Evolutionary conservation across 2,797 vertebrate species (phyloP), one percentile per base, ranked within the genome.

Genomic region (Typhlichthys subterraneus): DNA sequence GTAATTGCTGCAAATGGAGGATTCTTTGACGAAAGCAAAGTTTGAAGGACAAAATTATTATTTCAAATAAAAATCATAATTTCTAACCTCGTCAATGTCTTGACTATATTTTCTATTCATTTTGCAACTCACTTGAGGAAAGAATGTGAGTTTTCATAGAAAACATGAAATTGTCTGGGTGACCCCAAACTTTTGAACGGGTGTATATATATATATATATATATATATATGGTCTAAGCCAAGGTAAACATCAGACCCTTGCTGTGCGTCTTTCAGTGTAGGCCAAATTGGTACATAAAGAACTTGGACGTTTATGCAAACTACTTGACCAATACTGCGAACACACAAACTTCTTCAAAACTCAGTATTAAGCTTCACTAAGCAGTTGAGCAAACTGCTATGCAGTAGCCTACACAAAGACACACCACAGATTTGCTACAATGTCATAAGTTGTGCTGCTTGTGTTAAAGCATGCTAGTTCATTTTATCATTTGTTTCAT

Each of bases 321-420:
- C 70, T 90, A 90, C 89, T 87, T 91, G 89, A 86, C 80, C 12
- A 11, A 33, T 58, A 57, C 79, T 72, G 85, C 77, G 82, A 77
- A 76, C 77, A 61, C 85, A 75, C 72, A 5, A 38, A 19, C 33
- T 75, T 71, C 38, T 68, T 31, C 5, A 62, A 17, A 76, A 1
- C 48, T 13, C 76, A 61, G 56, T 47, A 53, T 71, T 19, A 85
- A 71, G 82, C 85, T 85, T 85, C 86, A 77, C 49, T 88, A 82
- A 81, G 57, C 85, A 82, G 60, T 71, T 76, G 75, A 87, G 83
- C 19, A 87, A 85, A 80, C 74, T 70, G 63, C 61, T 71, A 60
- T 74, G 1, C 15, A 52, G 1, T 46, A 12, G 31, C 12, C 56
- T 5, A 29, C 31, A n/a, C 69, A 23, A 59, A 33, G 42, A 60